Evolutionary conservation across 2,888 invertebrate genomes (phyloP).

Genomic region (Nemoura dubitans): DNA sequence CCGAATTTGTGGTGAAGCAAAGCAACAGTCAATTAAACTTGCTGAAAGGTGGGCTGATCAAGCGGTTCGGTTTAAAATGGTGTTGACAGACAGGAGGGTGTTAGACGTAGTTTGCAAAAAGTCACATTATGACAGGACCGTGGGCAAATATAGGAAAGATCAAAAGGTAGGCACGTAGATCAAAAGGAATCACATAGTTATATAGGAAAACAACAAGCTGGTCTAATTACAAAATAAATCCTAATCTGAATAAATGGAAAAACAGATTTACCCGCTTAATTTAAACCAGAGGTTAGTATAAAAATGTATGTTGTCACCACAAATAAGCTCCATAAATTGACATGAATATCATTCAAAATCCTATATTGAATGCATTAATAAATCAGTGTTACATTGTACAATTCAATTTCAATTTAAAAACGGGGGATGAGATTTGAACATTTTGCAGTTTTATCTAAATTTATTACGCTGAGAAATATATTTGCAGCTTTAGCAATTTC

Average conservation of each 20-base stretch:
- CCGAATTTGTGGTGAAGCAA: background rate
- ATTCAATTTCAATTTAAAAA: background rate
- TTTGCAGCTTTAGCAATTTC: background rate
- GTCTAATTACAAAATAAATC: background rate
- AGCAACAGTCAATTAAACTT: background rate
- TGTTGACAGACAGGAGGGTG: background rate
- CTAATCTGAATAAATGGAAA: background rate
- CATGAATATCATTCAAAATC: background rate
- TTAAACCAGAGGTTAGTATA: too few relatives aligned
- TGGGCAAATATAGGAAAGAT: too few relatives aligned
- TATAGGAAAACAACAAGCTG: background rate
- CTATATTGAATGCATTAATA: background rate
- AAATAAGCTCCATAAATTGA: background rate
- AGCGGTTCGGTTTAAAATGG: background rate
- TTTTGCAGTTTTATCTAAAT: background rate
- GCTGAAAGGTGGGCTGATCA: background rate
- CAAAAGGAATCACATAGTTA: too few relatives aligned
- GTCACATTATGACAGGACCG: background rate
- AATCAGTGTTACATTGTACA: background rate
- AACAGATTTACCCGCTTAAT: too few relatives aligned
- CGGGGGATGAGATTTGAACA: background rate
- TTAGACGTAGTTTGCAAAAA: background rate
- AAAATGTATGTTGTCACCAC: background rate
- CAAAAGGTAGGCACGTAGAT: too few relatives aligned
- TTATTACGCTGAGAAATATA: background rate